Percentiles rank a stretch among this genome's conserved stretches.
phyloP scores from a whole-genome alignment of 1,140 invertebrate species.

The Drosophila cardini region DNA sequence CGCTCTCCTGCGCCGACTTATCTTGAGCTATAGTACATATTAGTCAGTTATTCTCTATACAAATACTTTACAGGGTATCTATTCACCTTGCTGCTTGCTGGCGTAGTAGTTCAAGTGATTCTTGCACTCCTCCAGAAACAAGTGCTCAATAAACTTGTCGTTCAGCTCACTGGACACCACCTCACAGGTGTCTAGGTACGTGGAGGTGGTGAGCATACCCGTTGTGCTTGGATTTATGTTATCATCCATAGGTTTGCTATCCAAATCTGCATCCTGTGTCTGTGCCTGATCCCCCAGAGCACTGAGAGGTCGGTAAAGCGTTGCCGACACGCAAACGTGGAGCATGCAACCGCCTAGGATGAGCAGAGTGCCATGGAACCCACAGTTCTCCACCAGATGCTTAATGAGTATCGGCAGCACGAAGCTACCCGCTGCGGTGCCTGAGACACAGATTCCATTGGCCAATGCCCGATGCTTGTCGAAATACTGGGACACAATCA shows the following conservation, averaged over 20 bases:
- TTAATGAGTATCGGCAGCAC: constrained; percentile 91
- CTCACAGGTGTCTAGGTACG: constrained; percentile 78
- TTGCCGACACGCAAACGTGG: constrained; percentile 90
- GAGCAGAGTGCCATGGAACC: constrained; percentile 90
- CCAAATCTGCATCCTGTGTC: constrained; percentile 38
- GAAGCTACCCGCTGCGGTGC: constrained; percentile 91
- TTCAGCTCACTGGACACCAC: constrained; percentile 59
- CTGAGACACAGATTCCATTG: constrained; percentile 92
- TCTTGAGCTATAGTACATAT: constrained; percentile 50
- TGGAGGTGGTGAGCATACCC: constrained; percentile 79
- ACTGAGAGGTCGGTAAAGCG: constrained; percentile 88
- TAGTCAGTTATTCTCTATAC: background rate
- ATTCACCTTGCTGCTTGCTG: constrained; percentile 68
- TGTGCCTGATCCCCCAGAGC: constrained; percentile 50
- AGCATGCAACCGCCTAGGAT: constrained; percentile 91
- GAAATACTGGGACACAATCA: constrained; percentile 92
- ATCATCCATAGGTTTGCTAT: constrained; percentile 61
- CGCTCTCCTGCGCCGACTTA: constrained; percentile 85
- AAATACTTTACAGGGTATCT: background rate
- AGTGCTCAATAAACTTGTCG: constrained; percentile 81
- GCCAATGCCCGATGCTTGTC: constrained; percentile 91
- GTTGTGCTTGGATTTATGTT: constrained; percentile 76
- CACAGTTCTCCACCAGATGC: constrained; percentile 88
- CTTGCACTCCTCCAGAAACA: constrained; percentile 82
- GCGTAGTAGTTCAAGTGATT: constrained; percentile 80